A percentile compares a stretch with the other conserved stretches of the same genome.
Evolutionary conservation across 2,797 vertebrate species (phyloP).

Genomic region (Geotrypetes seraphini): DNA sequence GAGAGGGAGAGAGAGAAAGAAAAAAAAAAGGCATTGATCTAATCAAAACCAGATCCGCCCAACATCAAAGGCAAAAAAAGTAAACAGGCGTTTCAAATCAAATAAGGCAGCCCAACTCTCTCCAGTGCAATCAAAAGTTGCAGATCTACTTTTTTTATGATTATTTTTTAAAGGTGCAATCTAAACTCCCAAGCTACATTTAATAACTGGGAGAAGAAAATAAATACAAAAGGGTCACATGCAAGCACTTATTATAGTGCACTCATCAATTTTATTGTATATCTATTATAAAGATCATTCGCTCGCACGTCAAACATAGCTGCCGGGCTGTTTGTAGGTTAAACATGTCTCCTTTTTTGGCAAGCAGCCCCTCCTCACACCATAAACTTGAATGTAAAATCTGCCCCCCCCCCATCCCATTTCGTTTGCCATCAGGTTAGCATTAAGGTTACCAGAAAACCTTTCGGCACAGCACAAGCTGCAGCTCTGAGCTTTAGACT

Average conservation of each 20-base stretch:
- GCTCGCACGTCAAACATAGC: no score
- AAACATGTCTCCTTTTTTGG: no score
- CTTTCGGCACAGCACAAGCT: slow-evolving; percentile 7
- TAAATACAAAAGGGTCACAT: not conserved
- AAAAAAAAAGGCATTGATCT: slow-evolving; percentile 81
- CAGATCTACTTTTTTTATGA: slow-evolving; percentile 19
- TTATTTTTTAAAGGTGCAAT: slow-evolving; percentile 41
- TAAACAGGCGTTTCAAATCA: slow-evolving; percentile 72
- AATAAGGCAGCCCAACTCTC: slow-evolving; percentile 44
- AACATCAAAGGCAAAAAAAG: slow-evolving; percentile 82
- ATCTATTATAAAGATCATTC: no score
- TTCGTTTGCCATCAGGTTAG: slow-evolving; percentile 15
- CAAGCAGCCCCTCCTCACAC: no score
- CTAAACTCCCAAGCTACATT: slow-evolving; percentile 36
- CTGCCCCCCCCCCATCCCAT: slow-evolving; percentile 54
- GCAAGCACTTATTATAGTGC: no score
- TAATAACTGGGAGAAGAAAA: slow-evolving; percentile 1
- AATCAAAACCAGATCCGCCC: slow-evolving; percentile 89
- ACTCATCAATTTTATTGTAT: no score
- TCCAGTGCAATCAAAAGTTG: slow-evolving; percentile 45
- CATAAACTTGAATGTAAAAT: slow-evolving; percentile 23
- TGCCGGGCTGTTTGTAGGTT: no score
- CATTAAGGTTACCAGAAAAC: slow-evolving; percentile 15
- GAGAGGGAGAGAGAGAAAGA: fast-evolving
- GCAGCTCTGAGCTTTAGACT: no score